Evolutionary conservation across 2,797 vertebrate species (phyloP), one percentile per base, ranked within the genome.

Genomic region (Oreonectes daqikongensis): DNA sequence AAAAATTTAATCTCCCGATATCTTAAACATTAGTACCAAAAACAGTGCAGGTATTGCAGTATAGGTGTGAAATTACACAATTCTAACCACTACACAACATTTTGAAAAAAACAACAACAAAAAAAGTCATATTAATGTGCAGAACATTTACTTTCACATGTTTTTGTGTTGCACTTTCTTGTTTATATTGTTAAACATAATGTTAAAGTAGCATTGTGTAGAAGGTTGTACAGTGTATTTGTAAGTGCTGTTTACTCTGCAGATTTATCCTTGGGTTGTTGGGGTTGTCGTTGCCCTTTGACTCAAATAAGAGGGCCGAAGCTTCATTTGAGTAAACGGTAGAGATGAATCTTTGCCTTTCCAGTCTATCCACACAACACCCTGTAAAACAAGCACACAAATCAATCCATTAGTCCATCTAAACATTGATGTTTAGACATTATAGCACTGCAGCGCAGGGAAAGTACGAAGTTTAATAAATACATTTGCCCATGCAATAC

Each of bases 341-440:
- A 98, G 89, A 0, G 96, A 97, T 82, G 91, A 92, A 60, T 96
- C 94, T 46, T 96, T 96, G 26, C 96, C 96, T 86, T 96, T 97
- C 96, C 96, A 97, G 85, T 95, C 92, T 82, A 94, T 94, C 96
- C 96, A 98, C 85, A 95, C 95, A 67, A 97, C 85, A 35, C 96
- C 95, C 96, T 98, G 84, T 61, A 26, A 73, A 12, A 80, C 55
- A 24, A 38, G 28, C 24, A 28, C 30, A 22, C 12, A 77, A 75
- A 30, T 18, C 0, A 15, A 52, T 75, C 17, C 35, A 55, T 24
- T 5, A 17, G 15, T 59, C 26, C 26, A 9, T 46, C 40, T 44
- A 24, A 72, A 63, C 20, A 63, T 38, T 61, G 28, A 6, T 53
- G 17, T 52, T 60, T 42, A 66, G 1, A 10, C 35, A 10, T 35